Evolutionary conservation across 1,140 invertebrate genomes (phyloP).

Genomic region (Ridgeia piscesae): DNA sequence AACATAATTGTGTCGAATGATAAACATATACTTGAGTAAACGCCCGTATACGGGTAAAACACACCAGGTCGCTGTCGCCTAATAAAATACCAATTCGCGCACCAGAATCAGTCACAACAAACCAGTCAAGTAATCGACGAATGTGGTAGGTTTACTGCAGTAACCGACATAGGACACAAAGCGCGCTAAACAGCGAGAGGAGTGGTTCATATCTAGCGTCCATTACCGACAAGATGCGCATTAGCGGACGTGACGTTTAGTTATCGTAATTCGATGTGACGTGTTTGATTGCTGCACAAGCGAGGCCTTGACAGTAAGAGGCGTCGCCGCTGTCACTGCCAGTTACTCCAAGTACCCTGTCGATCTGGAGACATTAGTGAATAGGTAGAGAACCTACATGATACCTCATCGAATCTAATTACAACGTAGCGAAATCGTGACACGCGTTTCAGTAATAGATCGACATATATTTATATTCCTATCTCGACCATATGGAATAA

Average conservation of each 20-base stretch:
- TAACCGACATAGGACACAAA: not conserved
- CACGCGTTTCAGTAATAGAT: not conserved
- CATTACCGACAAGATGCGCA: not conserved
- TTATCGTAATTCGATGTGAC: not conserved
- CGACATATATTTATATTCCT: not conserved
- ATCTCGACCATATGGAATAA: not conserved
- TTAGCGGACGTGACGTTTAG: not conserved
- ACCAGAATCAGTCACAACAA: not conserved
- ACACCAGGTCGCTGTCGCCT: not conserved
- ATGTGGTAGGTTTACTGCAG: not conserved
- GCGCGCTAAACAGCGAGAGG: not conserved
- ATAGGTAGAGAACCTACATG: not conserved
- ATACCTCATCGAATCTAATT: not conserved
- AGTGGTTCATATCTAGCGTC: not conserved
- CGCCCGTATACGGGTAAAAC: no score
- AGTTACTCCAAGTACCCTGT: not conserved
- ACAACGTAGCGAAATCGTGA: not conserved
- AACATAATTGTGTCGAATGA: no score
- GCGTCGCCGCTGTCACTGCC: not conserved
- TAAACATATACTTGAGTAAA: no score
- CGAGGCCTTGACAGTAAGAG: not conserved
- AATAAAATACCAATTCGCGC: not conserved
- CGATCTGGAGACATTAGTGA: not conserved
- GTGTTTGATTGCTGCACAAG: not conserved
- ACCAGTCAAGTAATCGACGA: not conserved